phyloP scores from a whole-genome alignment of 2,888 invertebrate genomes.

The Ormyrus thymus region DNA sequence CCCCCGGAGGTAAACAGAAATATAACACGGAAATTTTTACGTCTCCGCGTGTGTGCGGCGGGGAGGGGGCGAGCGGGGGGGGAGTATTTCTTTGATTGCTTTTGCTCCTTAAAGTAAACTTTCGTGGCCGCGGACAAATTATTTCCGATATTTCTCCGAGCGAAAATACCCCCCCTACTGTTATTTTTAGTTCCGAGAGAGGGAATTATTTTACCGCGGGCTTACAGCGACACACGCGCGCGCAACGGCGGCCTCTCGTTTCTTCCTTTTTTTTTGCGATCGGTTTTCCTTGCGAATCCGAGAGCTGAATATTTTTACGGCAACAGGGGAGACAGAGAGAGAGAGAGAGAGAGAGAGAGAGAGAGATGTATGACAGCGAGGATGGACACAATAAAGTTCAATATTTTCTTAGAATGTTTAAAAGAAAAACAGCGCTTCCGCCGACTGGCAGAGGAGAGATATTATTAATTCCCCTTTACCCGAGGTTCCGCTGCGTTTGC shows the following conservation, averaged over 20 bases:
- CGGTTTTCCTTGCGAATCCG: background rate
- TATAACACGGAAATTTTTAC: constrained; percentile 34
- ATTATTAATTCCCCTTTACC: no score
- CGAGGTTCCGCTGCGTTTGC: no score
- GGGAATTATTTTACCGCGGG: constrained; percentile 30
- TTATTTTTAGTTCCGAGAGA: constrained; percentile 24
- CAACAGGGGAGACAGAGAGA: no score
- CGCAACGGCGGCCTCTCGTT: background rate
- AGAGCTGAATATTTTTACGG: background rate
- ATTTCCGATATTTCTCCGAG: constrained; percentile 49
- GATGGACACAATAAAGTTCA: no score
- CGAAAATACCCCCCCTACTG: constrained; percentile 13
- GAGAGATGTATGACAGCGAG: no score
- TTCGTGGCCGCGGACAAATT: constrained; percentile 32
- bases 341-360: no score
- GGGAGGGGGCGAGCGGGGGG: background rate
- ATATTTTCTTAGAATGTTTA: no score
- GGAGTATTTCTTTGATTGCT: constrained; percentile 41
- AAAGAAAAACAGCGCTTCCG: no score
- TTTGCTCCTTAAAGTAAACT: constrained; percentile 46
- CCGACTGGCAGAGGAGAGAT: no score
- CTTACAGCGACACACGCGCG: no score
- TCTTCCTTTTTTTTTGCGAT: background rate
- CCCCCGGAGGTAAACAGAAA: constrained; percentile 46
- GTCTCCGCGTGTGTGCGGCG: background rate